Conservation (phyloP, 2,113 vertebrate genomes). For the Anolis sagrei region DNA sequence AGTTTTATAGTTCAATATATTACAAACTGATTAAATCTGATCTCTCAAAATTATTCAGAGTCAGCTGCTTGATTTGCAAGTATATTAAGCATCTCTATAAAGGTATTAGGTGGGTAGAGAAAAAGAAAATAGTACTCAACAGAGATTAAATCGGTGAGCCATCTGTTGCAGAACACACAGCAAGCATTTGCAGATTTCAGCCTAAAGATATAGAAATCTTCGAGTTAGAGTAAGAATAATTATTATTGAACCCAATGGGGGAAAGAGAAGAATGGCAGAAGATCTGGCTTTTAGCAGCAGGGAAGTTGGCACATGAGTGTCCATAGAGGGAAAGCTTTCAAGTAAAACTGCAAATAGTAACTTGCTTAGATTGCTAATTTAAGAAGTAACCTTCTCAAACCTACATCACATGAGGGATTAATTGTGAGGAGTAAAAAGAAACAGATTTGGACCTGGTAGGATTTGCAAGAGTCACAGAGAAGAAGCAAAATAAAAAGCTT, state of each 20-base stretch:
- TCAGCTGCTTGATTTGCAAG: conserved; percentile 26
- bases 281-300: not conserved
- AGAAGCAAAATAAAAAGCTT: conserved; percentile 4
- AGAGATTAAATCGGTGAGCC: conserved; percentile 42
- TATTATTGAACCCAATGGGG: conserved; percentile 27
- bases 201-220: conserved; percentile 7
- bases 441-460: not conserved
- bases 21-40: not conserved
- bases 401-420: not conserved
- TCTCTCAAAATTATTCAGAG: conserved; percentile 39
- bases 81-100: conserved; percentile 1
- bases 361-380: conserved; percentile 26
- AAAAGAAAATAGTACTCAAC: conserved; percentile 59
- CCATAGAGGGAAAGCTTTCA: conserved; percentile 1
- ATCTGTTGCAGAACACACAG: conserved; percentile 45
- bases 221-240: conserved; percentile 11
- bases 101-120: conserved; percentile 56
- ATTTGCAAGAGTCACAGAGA: conserved; percentile 4
- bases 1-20: no score
- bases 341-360: conserved; percentile 5
- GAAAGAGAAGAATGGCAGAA: conserved; percentile 20
- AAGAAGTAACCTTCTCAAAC: conserved; percentile 30
- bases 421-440: conserved; percentile 38
- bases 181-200: conserved; percentile 44
- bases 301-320: not conserved